Conservation (phyloP, 2,797 vertebrate species). For the Remorina albescens region DNA sequence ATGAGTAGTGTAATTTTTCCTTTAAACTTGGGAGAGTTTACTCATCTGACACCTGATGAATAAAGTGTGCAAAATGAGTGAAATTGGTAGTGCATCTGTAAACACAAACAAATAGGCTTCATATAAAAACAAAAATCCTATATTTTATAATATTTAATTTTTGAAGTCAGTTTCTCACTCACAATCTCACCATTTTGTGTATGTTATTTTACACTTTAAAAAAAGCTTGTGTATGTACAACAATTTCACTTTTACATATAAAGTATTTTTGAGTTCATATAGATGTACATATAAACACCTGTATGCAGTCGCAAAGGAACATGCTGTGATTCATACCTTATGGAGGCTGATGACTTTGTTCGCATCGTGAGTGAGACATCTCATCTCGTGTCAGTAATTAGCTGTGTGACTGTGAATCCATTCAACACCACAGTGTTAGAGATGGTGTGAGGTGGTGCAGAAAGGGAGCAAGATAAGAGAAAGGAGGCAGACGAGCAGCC, state of each 20-base stretch:
- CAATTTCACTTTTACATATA: not conserved
- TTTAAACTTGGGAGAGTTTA: not conserved
- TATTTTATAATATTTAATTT: not conserved
- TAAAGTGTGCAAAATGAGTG: not conserved
- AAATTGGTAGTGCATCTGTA: not conserved
- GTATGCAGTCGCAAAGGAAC: conserved; percentile 9
- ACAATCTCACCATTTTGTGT: no score
- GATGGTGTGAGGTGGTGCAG: conserved; percentile 48
- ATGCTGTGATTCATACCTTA: conserved; percentile 6
- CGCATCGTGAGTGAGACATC: not conserved
- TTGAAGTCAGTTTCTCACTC: no score
- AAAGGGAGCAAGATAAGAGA: conserved; percentile 29
- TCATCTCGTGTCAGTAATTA: conserved; percentile 49
- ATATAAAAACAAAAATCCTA: not conserved
- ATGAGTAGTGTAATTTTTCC: not conserved
- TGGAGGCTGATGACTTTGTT: not conserved
- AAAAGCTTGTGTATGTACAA: not conserved
- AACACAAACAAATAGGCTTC: not conserved
- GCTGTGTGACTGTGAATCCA: conserved; percentile 39
- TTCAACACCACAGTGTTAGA: conserved; percentile 52
- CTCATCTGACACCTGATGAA: not conserved
- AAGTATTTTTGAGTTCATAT: not conserved
- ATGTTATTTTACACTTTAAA: no score
- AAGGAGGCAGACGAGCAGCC: conserved; percentile 40
- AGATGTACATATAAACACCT: conserved; percentile 6